Percentiles rank a stretch among this genome's conserved stretches.
Conservation (phyloP, 2,113 vertebrate species). For the human (Homo sapiens) region DNA sequence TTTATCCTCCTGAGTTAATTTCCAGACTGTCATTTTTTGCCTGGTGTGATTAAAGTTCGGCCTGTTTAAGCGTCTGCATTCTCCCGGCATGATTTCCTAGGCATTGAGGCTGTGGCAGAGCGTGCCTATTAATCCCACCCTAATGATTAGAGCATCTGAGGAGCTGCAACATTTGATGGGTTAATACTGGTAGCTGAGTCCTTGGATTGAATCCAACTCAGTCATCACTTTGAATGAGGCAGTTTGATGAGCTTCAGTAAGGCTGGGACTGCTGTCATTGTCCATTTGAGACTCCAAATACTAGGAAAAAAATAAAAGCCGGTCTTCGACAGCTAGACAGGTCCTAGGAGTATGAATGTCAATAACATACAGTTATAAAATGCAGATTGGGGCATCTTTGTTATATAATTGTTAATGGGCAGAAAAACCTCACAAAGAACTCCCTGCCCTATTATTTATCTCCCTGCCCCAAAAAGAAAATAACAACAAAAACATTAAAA, state of each 20-base stretch:
- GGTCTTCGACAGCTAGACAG: conserved; percentile 51
- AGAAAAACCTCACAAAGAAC: conserved; percentile 34
- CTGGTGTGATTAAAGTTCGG: conserved; percentile 58
- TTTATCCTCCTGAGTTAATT: conserved; percentile 68
- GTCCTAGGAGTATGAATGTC: conserved; percentile 47
- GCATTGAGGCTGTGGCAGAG: conserved; percentile 32
- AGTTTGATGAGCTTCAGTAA: conserved; percentile 73
- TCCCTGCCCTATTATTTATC: not conserved
- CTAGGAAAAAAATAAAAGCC: conserved; percentile 62
- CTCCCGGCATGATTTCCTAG: conserved; percentile 64
- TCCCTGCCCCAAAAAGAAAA: not conserved
- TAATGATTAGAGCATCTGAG: conserved; percentile 72
- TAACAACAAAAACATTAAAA: not conserved
- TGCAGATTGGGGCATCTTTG: conserved; percentile 54
- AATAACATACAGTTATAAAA: conserved; percentile 62
- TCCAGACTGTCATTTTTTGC: conserved; percentile 50
- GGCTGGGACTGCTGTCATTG: conserved; percentile 69
- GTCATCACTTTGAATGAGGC: conserved; percentile 75
- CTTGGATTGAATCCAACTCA: conserved; percentile 77
- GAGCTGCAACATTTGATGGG: conserved; percentile 69
- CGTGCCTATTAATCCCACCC: conserved; percentile 73
- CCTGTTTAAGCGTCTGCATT: not conserved
- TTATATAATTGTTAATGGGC: conserved; percentile 45
- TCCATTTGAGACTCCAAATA: conserved; percentile 67
- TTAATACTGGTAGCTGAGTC: conserved; percentile 70